Evolutionary conservation across 2,797 vertebrate species (phyloP), one percentile per base, ranked within the genome.

Genomic region (Rhinatrema bivittatum): DNA sequence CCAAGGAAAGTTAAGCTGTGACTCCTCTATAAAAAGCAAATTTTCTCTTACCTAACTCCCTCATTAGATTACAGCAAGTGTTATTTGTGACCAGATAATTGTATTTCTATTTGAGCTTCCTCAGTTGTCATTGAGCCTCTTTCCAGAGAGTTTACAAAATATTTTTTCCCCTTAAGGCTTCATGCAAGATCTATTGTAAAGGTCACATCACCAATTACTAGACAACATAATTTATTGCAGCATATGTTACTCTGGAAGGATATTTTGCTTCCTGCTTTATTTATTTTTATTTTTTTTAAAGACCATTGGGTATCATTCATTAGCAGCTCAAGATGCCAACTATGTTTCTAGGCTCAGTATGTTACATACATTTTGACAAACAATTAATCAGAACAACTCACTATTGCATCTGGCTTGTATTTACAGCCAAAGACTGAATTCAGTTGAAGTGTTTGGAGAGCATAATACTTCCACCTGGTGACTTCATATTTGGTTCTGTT

Each of bases 381-480:
- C 42, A 42, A 58, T 56, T 50, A 11, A 55, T 51, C 60, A 60
- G 39, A 17, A 44, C 5, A 21, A n/a, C 50, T 42, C 56, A 25
- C 34, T 8, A 14, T 16, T 36, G 46, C 55, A 53, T 33, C 56
- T 65, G 53, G 33, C 36, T 65, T 3, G 0, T 45, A 25, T 43
- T 63, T 32, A 36, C 36, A 60, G 52, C 57, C 56, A 49, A 41
- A 49, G 33, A 49, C 40, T 0, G 32, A 54, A 46, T 1, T 5
- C 36, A 37, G 28, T 23, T 54, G 41, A 35, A 34, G 24, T 55
- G 50, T 20, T 44, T 37, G 36, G 61, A 54, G 28, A 56, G 48
- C 36, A 23, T 42, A 54, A 60, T 60, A 25, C 46, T 48, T 63
- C 59, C 67, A 46, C 28, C 39, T 27, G 53, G 60, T 49, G 61